Percentiles rank a stretch among this genome's conserved stretches.
These are phyloP conservation scores for Ditula angustiorana DNA, from an alignment of 2,888 invertebrate species.

Conservation along the genomic window DNA sequence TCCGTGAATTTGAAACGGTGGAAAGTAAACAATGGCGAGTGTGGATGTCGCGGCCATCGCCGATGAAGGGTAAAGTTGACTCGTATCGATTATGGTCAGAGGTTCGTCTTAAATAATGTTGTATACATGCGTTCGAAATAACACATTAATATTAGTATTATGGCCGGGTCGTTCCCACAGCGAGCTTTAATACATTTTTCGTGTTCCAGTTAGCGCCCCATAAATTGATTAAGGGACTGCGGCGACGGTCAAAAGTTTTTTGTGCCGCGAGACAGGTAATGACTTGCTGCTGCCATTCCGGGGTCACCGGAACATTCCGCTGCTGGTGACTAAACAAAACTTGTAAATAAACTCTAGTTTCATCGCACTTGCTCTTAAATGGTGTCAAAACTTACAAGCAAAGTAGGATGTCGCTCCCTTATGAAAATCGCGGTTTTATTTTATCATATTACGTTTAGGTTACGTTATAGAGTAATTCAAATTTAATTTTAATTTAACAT, in stretches of 20 bases:
- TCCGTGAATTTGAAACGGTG: constrained; percentile 70
- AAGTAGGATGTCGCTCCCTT: too few relatives aligned
- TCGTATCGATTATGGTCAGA: constrained; percentile 36
- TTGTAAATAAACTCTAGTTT: constrained; percentile 34
- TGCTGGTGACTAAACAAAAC: constrained; percentile 47
- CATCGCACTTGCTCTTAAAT: too few relatives aligned
- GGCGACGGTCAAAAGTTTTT: constrained; percentile 78
- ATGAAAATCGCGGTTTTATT: too few relatives aligned
- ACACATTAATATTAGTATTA: constrained; percentile 47
- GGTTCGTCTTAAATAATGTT: constrained; percentile 53
- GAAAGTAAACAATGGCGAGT: constrained; percentile 53
- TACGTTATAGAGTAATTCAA: too few relatives aligned
- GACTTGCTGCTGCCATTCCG: constrained; percentile 55
- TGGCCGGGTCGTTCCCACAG: constrained; percentile 78
- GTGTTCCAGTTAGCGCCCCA: constrained; percentile 85
- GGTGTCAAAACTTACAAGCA: too few relatives aligned
- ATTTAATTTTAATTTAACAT: too few relatives aligned
- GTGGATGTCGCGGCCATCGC: constrained; percentile 47
- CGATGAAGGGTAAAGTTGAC: constrained; percentile 33
- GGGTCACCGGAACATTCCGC: constrained; percentile 50
- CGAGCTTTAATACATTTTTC: constrained; percentile 83
- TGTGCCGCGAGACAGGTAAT: constrained; percentile 71
- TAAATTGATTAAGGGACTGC: constrained; percentile 83
- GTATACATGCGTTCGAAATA: constrained; percentile 57
- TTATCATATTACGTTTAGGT: too few relatives aligned